phyloP scores from a whole-genome alignment of 2,113 vertebrate genomes.

The Canis aureus region DNA sequence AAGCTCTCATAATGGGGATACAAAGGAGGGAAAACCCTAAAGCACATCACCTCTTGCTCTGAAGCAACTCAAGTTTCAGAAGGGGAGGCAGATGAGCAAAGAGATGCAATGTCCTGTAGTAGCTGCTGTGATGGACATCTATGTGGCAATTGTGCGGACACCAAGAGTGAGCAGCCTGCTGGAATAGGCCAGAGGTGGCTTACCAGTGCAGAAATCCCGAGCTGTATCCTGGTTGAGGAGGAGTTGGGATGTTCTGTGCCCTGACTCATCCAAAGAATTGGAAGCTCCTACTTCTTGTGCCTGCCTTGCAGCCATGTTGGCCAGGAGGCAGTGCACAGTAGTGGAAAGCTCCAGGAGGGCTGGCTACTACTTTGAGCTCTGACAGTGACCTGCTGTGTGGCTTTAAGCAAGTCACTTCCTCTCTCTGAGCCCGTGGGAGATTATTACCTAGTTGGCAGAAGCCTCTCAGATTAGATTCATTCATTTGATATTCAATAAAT shows the following conservation, averaged over 20 bases:
- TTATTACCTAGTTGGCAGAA: neutral
- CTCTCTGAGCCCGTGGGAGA: neutral
- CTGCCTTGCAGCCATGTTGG: neutral
- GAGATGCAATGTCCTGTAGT: neutral
- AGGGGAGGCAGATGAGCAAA: neutral
- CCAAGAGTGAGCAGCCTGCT: neutral
- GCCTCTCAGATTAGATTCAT: constrained; percentile 3
- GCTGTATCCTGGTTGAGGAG: neutral
- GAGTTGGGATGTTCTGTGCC: neutral
- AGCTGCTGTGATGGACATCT: neutral
- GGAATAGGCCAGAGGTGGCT: neutral
- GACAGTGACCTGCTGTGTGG: neutral
- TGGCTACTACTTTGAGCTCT: neutral
- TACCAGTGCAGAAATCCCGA: neutral
- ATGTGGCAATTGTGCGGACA: neutral
- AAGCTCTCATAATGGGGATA: neutral
- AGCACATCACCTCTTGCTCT: neutral
- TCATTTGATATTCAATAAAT: neutral
- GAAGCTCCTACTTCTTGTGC: neutral
- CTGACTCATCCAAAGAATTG: neutral
- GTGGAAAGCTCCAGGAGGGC: neutral
- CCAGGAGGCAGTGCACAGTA: neutral
- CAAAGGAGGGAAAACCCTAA: neutral
- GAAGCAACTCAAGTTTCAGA: neutral
- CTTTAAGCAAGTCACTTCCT: neutral